phyloP scores from a whole-genome alignment of 2,888 invertebrate genomes.

The Drosophila ochracea region DNA sequence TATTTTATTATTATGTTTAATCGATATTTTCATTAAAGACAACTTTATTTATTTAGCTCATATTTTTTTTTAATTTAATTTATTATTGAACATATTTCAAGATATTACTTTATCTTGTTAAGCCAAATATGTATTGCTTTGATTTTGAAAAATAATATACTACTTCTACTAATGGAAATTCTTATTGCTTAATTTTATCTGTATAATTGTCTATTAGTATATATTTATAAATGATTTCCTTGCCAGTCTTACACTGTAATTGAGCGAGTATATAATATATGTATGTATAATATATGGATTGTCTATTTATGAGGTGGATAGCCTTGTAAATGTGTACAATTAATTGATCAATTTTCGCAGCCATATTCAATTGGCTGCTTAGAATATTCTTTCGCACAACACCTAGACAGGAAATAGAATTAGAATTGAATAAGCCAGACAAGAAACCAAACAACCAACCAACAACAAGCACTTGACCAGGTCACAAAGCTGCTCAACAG shows the following conservation, averaged over 20 bases:
- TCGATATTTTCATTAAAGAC: too few relatives aligned
- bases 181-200: background rate
- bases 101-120: background rate
- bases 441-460: conserved; percentile 8
- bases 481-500: conserved; percentile 29
- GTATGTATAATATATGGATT: conserved; percentile 10
- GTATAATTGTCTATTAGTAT: background rate
- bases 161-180: background rate
- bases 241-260: background rate
- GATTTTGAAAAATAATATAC: background rate
- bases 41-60: too few relatives aligned
- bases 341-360: conserved; percentile 11
- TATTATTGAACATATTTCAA: background rate
- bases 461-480: conserved; percentile 42
- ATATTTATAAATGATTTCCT: background rate
- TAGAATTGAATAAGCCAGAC: conserved; percentile 17
- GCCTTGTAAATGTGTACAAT: conserved; percentile 17
- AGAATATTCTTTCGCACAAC: conserved; percentile 14
- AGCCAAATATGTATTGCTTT: too few relatives aligned
- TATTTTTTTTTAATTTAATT: background rate
- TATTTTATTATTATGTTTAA: too few relatives aligned
- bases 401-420: conserved; percentile 45
- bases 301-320: conserved; percentile 27
- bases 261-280: background rate
- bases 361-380: conserved; percentile 16